Evolutionary conservation across 2,797 vertebrate genomes (phyloP).

Genomic region (Chelon auratus): DNA sequence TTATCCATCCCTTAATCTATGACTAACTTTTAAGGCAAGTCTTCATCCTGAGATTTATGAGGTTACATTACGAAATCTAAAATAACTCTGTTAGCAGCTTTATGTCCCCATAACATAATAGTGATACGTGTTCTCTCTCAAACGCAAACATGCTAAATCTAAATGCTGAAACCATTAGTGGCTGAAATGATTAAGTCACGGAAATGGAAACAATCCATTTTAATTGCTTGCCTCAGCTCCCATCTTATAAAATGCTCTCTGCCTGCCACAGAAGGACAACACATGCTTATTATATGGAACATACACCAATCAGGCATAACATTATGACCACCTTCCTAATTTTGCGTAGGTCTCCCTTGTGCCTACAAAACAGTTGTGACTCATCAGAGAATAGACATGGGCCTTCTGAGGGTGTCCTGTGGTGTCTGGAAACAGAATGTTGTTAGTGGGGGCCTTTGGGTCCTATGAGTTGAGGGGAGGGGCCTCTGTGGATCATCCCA

Average conservation of each 20-base stretch:
- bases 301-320: neutral
- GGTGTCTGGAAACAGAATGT: too few relatives aligned
- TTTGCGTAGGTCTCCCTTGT: too few relatives aligned
- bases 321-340: too few relatives aligned
- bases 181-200: slow-evolving; percentile 27
- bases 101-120: neutral
- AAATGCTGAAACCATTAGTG: slow-evolving; percentile 43
- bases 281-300: neutral
- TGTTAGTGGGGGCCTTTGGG: too few relatives aligned
- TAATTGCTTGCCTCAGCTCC: slow-evolving; percentile 46
- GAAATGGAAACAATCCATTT: slow-evolving; percentile 59
- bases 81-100: neutral
- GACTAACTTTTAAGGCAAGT: neutral
- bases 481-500: too few relatives aligned
- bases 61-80: neutral
- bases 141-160: neutral
- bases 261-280: slow-evolving; percentile 3
- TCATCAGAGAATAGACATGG: too few relatives aligned
- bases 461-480: too few relatives aligned
- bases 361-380: too few relatives aligned
- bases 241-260: slow-evolving; percentile 7
- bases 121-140: neutral
- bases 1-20: neutral
- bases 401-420: too few relatives aligned
- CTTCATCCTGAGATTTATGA: neutral